phyloP scores from a whole-genome alignment of 2,888 invertebrate species.

The Drosophila neotestacea region DNA sequence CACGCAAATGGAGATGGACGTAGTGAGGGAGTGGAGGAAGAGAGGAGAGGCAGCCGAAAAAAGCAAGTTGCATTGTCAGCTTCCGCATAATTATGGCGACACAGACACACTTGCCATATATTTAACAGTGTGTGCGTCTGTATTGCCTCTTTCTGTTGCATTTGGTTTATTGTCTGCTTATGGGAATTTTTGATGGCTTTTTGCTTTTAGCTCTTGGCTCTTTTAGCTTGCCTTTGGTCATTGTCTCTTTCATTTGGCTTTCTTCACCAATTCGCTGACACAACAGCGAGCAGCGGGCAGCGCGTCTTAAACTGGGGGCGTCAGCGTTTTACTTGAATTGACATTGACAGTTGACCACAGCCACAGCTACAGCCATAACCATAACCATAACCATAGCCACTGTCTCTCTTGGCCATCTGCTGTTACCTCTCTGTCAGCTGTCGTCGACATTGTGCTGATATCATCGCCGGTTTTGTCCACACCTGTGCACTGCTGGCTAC shows the following conservation, averaged over 20 bases:
- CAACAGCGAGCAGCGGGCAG: slow-evolving; percentile 44
- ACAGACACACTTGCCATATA: slow-evolving; percentile 35
- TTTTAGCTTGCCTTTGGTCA: slow-evolving; percentile 27
- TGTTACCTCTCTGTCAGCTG: slow-evolving; percentile 9
- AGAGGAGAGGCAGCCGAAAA: slow-evolving; percentile 13
- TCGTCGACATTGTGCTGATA: slow-evolving; percentile 45
- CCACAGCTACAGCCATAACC: slow-evolving; percentile 14
- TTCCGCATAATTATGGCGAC: slow-evolving; percentile 80
- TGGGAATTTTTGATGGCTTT: slow-evolving; percentile 65
- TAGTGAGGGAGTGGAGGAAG: background rate
- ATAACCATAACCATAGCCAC: slow-evolving; percentile 7
- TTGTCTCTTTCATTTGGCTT: slow-evolving; percentile 46
- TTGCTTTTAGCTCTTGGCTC: slow-evolving; percentile 29
- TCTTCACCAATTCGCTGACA: slow-evolving; percentile 72
- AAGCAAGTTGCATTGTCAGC: slow-evolving; percentile 78
- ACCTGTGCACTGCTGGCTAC: slow-evolving; percentile 46
- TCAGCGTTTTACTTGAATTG: slow-evolving; percentile 73
- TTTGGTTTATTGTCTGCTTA: slow-evolving; percentile 62
- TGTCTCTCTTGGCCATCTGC: slow-evolving; percentile 9
- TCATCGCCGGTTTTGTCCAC: slow-evolving; percentile 41
- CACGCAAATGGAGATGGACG: slow-evolving; percentile 16
- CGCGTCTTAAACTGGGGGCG: slow-evolving; percentile 56
- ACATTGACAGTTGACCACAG: slow-evolving; percentile 69
- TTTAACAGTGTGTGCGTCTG: slow-evolving; percentile 46
- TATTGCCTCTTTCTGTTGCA: slow-evolving; percentile 35